phyloP scores from a whole-genome alignment of 2,888 invertebrate genomes.

The Stratiomys singularior region DNA sequence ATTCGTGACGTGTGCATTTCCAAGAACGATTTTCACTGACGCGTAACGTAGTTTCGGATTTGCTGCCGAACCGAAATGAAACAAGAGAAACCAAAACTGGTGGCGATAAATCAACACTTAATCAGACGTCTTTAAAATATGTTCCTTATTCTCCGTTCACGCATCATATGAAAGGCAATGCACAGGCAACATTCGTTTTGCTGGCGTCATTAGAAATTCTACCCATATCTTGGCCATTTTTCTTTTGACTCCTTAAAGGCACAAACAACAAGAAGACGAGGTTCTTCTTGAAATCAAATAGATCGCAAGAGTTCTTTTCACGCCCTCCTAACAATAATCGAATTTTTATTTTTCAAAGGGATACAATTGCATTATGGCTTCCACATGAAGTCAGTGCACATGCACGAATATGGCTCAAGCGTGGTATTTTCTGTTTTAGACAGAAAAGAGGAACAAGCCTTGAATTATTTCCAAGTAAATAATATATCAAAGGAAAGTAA shows the following conservation, averaged over 20 bases:
- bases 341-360: not conserved
- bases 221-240: not conserved
- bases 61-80: no score
- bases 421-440: not conserved
- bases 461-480: no score
- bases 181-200: not conserved
- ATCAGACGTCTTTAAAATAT: not conserved
- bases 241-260: not conserved
- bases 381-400: not conserved
- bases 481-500: no score
- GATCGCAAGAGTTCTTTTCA: not conserved
- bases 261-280: not conserved
- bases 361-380: not conserved
- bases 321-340: not conserved
- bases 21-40: no score
- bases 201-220: not conserved
- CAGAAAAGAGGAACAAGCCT: no score
- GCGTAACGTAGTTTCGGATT: no score
- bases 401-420: not conserved
- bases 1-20: no score
- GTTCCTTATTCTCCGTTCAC: not conserved
- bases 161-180: not conserved
- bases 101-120: conserved; percentile 22
- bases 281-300: no score
- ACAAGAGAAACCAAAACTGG: conserved; percentile 10